phyloP scores from a whole-genome alignment of 2,888 invertebrate species.

The Drosophila hawaiiensis region DNA sequence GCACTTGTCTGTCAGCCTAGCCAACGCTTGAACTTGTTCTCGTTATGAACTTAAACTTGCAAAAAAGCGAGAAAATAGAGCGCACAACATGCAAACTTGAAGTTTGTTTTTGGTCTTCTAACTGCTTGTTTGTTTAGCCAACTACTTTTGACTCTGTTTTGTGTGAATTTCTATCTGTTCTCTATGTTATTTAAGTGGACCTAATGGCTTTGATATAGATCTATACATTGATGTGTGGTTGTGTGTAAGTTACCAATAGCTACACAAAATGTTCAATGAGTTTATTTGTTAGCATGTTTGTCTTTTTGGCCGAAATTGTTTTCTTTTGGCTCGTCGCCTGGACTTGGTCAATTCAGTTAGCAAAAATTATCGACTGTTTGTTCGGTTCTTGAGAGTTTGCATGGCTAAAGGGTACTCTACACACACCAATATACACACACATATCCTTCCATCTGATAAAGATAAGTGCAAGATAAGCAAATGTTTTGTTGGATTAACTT shows the following conservation, averaged over 20 bases:
- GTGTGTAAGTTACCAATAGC: slow-evolving; percentile 27
- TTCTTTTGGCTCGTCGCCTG: slow-evolving; percentile 34
- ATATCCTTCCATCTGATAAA: slow-evolving; percentile 38
- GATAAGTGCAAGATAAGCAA: slow-evolving; percentile 68
- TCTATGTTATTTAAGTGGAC: slow-evolving; percentile 48
- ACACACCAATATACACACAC: slow-evolving; percentile 8
- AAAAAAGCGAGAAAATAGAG: background rate
- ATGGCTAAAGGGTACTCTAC: slow-evolving; percentile 17
- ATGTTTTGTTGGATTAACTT: slow-evolving; percentile 56
- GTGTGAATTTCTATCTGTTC: background rate
- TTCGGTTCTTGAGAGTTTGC: slow-evolving; percentile 47
- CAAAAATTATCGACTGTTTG: slow-evolving; percentile 72
- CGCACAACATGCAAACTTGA: slow-evolving; percentile 34
- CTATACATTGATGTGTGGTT: slow-evolving; percentile 20
- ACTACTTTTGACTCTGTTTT: slow-evolving; percentile 23
- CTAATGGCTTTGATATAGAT: slow-evolving; percentile 59
- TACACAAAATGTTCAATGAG: slow-evolving; percentile 45
- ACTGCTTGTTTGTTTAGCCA: slow-evolving; percentile 37
- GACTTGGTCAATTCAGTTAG: slow-evolving; percentile 71
- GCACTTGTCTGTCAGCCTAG: slow-evolving; percentile 72
- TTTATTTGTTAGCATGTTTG: slow-evolving; percentile 65
- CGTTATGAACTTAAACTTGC: slow-evolving; percentile 55
- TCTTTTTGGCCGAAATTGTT: slow-evolving; percentile 48
- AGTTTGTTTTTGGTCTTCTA: slow-evolving; percentile 14
- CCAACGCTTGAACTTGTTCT: slow-evolving; percentile 41